phyloP scores from a whole-genome alignment of 2,113 vertebrate species.

The Upupa epops region DNA sequence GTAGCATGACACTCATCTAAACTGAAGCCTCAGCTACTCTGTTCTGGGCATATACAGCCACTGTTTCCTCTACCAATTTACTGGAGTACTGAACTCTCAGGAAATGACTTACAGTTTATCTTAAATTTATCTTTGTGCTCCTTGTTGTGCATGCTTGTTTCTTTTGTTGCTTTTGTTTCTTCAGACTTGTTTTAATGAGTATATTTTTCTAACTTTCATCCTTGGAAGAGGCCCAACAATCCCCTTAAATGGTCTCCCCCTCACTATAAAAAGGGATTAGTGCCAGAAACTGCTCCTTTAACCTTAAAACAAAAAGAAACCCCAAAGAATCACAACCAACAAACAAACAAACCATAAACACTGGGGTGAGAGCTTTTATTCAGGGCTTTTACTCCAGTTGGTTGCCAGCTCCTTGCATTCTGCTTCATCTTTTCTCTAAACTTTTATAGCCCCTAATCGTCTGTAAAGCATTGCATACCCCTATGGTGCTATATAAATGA shows the following conservation, averaged over 20 bases:
- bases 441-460: slow-evolving; percentile 62
- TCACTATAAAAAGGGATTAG: background rate
- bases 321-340: background rate
- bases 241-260: background rate
- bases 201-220: slow-evolving; percentile 29
- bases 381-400: background rate
- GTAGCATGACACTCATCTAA: background rate
- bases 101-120: slow-evolving; percentile 22
- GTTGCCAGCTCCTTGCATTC: slow-evolving; percentile 31
- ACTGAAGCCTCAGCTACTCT: background rate
- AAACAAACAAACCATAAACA: slow-evolving; percentile 53
- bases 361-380: slow-evolving; percentile 26
- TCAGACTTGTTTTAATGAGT: slow-evolving; percentile 41
- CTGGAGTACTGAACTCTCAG: background rate
- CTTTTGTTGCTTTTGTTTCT: slow-evolving; percentile 40
- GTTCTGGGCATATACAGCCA: background rate
- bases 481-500: slow-evolving; percentile 57
- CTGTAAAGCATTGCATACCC: slow-evolving; percentile 50
- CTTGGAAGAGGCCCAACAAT: slow-evolving; percentile 49
- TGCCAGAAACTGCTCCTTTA: slow-evolving; percentile 37
- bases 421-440: slow-evolving; percentile 55
- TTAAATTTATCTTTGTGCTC: slow-evolving; percentile 16
- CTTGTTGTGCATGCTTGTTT: background rate
- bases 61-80: background rate
- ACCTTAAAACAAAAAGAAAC: slow-evolving; percentile 12